These are phyloP conservation scores for Forficula auricularia DNA, from an alignment of 1,140 invertebrate genomes.

Conservation along the genomic window DNA sequence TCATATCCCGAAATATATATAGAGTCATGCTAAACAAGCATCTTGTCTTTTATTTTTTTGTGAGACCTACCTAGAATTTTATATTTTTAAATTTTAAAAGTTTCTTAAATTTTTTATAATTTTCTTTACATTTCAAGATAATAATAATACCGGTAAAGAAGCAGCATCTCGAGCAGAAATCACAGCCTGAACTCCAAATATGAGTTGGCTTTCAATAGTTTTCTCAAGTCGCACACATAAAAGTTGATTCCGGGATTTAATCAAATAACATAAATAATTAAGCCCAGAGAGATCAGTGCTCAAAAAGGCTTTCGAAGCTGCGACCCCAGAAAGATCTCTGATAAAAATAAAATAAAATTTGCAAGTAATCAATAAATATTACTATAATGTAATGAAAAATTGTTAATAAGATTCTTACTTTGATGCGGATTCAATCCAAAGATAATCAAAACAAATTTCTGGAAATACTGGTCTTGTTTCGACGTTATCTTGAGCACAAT, in stretches of 20 bases:
- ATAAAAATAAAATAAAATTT: conserved; percentile 11
- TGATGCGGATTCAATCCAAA: conserved; percentile 53
- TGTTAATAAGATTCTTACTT: too few species aligned
- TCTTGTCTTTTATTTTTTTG: too few species aligned
- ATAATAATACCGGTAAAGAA: conserved; percentile 37
- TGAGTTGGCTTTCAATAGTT: conserved; percentile 39
- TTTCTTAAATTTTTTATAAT: too few species aligned
- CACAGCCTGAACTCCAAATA: conserved; percentile 52
- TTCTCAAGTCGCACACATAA: conserved; percentile 58
- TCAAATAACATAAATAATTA: conserved; percentile 64
- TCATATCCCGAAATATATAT: too few species aligned
- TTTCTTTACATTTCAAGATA: too few species aligned
- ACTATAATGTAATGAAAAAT: too few species aligned
- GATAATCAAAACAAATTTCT: conserved; percentile 67
- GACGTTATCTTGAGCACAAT: conserved; percentile 13
- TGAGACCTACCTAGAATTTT: too few species aligned
- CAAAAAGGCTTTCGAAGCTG: conserved; percentile 61
- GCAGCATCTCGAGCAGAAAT: conserved; percentile 71
- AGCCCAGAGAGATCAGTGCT: conserved; percentile 68
- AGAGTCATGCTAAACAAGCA: too few species aligned
- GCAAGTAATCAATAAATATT: too few species aligned
- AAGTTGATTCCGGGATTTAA: conserved; percentile 44
- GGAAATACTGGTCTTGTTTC: conserved; percentile 55
- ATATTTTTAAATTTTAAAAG: too few species aligned
- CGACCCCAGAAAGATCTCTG: conserved; percentile 26